Base-by-base conservation (phyloP, 2,888 invertebrate genomes). In the Dusona sp. region DNA sequence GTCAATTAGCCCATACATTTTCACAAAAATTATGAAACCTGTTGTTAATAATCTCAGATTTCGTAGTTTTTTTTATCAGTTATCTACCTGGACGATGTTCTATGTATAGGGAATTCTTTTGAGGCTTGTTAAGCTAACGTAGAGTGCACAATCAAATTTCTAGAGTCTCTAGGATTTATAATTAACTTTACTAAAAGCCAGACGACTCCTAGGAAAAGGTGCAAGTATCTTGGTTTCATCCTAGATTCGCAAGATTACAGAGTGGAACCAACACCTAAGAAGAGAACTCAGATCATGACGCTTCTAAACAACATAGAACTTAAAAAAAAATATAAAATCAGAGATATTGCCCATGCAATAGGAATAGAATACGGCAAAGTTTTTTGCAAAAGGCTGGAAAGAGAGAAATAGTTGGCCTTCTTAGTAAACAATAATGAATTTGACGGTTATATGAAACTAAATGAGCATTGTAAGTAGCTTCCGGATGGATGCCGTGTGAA, bases 161-260 rank as follows among this genome's bases (percentile, higher is more conserved):
- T 84, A 29, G 45, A 68, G 38, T 73, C 22, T 3, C 61, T 84
- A 8, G 68, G 74, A 19, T 79, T 84, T 45, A 61, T 54, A 6
- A 38, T 83, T 42, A 78, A 83, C 64, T 29, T 29, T 16, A 13
- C 67, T 19, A 83, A 83, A 33, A 78, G 83, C 38, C n/a, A 19
- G n/a, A 22, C 72, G 8, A 22, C 36, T 29, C 78, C 83, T 25
- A 48, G 25, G 0, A 74, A 11, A 33, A 51, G 36, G n/a, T 74
- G 54, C 54, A 74, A 64, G 8, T 48, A 54, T 22, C 45, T 77
- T 7, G 83, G 83, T 2, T 70, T 83, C 2, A 68, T 68, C 13
- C 45, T 84, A 1, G 42, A 84, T 54, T 73, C 65, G 6, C 22
- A 25, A 9, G 25, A 57, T 22, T 57, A 57, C 57, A 0, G n/a